phyloP scores from a whole-genome alignment of 2,113 vertebrate species.

The Petroica traversi region DNA sequence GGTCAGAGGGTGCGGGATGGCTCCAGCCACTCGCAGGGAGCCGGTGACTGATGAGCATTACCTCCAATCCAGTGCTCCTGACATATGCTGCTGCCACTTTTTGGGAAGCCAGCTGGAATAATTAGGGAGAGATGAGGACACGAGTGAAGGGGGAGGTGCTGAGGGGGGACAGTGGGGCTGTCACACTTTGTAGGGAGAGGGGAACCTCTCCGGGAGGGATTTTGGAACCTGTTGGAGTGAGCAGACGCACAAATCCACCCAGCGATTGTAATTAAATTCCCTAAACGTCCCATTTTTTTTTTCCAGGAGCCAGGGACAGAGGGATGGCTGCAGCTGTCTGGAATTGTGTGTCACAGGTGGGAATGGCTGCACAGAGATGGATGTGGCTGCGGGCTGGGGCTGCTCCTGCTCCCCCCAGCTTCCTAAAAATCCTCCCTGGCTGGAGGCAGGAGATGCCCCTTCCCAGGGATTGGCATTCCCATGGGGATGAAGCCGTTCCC shows the following conservation, averaged over 20 bases:
- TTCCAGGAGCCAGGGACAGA: no score
- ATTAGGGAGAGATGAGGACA: background rate
- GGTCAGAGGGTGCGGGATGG: background rate
- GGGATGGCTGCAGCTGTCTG: rapidly evolving
- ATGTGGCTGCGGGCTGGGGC: background rate
- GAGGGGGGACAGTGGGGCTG: background rate
- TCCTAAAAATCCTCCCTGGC: background rate
- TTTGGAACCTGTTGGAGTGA: background rate
- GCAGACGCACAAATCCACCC: background rate
- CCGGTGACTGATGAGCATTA: background rate
- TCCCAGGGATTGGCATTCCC: background rate
- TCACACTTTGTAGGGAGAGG: background rate
- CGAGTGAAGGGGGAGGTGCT: background rate
- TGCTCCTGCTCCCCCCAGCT: background rate
- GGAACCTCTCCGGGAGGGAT: background rate
- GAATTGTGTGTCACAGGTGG: background rate
- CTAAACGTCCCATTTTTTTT: background rate
- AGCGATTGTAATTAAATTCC: background rate
- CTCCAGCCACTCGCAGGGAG: background rate
- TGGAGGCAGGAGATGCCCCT: background rate
- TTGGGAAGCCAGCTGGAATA: background rate
- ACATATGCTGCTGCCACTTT: background rate
- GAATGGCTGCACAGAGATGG: background rate
- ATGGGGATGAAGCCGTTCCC: rapidly evolving
- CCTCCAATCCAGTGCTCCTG: background rate